These are phyloP conservation scores for Champsocephalus gunnari DNA, from an alignment of 2,797 vertebrate genomes.

Conservation along the genomic window DNA sequence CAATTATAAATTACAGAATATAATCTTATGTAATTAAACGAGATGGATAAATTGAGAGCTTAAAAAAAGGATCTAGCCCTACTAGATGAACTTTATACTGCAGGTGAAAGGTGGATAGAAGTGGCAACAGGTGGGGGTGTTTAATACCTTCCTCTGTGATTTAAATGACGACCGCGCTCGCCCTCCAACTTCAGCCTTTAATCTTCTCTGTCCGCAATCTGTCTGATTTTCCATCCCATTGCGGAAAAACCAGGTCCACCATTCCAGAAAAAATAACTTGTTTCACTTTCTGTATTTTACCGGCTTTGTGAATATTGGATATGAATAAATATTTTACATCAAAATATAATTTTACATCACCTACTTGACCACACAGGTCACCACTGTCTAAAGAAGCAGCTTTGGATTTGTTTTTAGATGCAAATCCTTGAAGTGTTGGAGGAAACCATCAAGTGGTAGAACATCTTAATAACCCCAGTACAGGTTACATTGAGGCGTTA, in stretches of 20 bases:
- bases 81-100: conserved; percentile 11
- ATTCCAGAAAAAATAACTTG: neutral
- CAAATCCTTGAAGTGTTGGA: neutral
- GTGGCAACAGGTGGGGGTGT: conserved; percentile 52
- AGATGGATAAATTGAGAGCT: neutral
- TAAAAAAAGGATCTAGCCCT: conserved; percentile 3
- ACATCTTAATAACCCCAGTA: too few species aligned
- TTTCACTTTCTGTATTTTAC: conserved; percentile 4
- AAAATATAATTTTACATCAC: neutral
- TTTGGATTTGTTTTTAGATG: neutral
- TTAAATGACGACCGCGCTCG: conserved; percentile 26
- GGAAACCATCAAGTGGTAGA: neutral
- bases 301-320: conserved; percentile 27
- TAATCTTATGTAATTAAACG: neutral
- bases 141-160: conserved; percentile 57
- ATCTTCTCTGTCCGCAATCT: conserved; percentile 54
- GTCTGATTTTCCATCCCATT: neutral
- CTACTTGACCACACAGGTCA: neutral
- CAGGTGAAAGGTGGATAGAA: conserved; percentile 45
- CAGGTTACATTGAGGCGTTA: neutral
- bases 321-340: conserved; percentile 36
- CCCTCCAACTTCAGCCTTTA: conserved; percentile 61
- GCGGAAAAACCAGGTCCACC: neutral
- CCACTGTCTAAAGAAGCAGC: neutral
- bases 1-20: conserved; percentile 8